These are phyloP conservation scores for Seriola quinqueradiata DNA, from an alignment of 2,113 vertebrate genomes.

Conservation along the genomic window DNA sequence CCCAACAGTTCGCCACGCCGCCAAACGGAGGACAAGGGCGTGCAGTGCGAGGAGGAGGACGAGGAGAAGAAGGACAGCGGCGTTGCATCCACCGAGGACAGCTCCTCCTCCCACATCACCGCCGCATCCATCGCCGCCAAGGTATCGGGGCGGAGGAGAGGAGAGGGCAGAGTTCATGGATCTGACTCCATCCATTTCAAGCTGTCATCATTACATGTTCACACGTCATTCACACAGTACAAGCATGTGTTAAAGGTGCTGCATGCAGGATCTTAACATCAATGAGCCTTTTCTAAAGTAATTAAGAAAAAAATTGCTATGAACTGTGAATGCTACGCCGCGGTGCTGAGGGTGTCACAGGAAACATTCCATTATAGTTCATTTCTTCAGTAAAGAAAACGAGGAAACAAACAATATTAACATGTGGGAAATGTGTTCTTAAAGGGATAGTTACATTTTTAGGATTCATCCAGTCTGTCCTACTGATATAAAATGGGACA, in stretches of 20 bases:
- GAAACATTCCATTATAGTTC: not conserved
- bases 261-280: not conserved
- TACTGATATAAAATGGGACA: not conserved
- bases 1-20: constrained; percentile 94
- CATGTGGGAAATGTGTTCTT: not conserved
- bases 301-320: not conserved
- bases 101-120: constrained; percentile 97
- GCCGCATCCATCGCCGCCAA: constrained; percentile 96
- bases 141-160: constrained; percentile 81
- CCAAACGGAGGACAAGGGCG: constrained; percentile 97
- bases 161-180: constrained; percentile 7
- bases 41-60: constrained; percentile 97
- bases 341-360: not conserved
- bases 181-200: constrained; percentile 40
- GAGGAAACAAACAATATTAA: not conserved
- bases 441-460: not conserved
- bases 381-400: not conserved
- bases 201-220: constrained; percentile 18
- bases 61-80: constrained; percentile 98
- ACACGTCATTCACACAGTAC: constrained; percentile 4
- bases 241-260: constrained; percentile 21
- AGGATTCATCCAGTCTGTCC: too few species aligned
- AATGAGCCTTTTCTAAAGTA: not conserved
- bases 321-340: too few species aligned
- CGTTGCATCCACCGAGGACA: constrained; percentile 98